A percentile compares a stretch with the other conserved stretches of the same genome.
phyloP scores from a whole-genome alignment of 2,888 invertebrate genomes.

The Cephus runcator region DNA sequence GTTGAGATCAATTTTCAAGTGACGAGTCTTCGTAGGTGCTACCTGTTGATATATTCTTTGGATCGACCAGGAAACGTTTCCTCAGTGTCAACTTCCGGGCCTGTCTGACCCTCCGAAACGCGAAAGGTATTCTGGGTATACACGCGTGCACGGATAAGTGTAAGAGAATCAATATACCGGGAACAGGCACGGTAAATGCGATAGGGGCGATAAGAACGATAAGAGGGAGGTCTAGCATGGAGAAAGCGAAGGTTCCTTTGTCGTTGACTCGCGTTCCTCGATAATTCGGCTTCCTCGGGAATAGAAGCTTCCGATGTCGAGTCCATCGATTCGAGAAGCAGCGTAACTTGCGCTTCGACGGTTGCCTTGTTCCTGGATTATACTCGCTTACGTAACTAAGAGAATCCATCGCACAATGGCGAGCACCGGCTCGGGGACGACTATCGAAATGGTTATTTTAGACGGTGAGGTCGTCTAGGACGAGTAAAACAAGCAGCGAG shows the following conservation, averaged over 20 bases:
- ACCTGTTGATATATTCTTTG: neutral
- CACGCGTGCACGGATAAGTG: neutral
- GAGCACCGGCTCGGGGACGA: slow-evolving; percentile 21
- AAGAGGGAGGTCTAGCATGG: neutral
- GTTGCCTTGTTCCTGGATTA: neutral
- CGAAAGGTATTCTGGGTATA: neutral
- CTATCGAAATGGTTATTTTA: slow-evolving; percentile 57
- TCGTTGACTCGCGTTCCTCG: neutral
- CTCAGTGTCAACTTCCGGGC: neutral
- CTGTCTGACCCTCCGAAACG: neutral
- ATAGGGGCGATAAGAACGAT: neutral
- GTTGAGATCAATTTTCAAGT: neutral
- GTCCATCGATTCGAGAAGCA: neutral
- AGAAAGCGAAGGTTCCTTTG: neutral
- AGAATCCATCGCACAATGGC: slow-evolving; percentile 17
- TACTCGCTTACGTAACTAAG: neutral
- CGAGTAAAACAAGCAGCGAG: slow-evolving; percentile 58
- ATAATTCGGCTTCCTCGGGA: neutral
- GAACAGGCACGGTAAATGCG: neutral
- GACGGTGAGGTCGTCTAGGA: slow-evolving; percentile 59
- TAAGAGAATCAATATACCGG: neutral
- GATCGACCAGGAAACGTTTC: neutral
- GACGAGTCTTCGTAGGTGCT: neutral
- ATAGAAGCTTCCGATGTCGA: neutral
- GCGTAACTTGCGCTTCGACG: neutral